Evolutionary conservation across 2,797 vertebrate species (phyloP).

Genomic region (Sphenopsis melanotis): DNA sequence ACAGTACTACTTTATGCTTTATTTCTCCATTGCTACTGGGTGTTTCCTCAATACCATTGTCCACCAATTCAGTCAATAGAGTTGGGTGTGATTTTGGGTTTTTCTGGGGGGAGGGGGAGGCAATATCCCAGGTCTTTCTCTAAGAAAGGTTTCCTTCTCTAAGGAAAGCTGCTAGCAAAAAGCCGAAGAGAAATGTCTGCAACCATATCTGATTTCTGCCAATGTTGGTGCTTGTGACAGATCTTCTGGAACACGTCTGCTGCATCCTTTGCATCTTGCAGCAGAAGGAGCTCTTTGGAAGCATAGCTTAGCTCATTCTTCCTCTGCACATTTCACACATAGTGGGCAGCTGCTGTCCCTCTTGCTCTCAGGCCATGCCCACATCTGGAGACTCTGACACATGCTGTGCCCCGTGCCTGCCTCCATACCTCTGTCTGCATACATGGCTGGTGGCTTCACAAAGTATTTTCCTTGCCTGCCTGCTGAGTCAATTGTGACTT

Average conservation of each 20-base stretch:
- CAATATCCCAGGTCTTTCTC: background rate
- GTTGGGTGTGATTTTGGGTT: background rate
- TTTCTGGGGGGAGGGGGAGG: accelerated
- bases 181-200: background rate
- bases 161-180: background rate
- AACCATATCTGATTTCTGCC: background rate
- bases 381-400: background rate
- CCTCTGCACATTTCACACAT: accelerated
- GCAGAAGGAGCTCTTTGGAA: background rate
- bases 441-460: background rate
- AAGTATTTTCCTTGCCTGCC: background rate
- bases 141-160: background rate
- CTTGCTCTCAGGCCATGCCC: background rate
- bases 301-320: background rate
- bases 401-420: background rate
- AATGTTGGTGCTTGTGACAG: background rate
- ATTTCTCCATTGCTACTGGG: background rate
- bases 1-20: background rate
- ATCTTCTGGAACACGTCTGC: background rate
- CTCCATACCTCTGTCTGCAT: background rate
- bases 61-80: background rate
- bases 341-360: background rate
- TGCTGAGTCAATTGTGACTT: background rate
- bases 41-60: background rate
- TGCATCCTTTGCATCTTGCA: background rate